Evolutionary conservation across 2,888 invertebrate species (phyloP).

Genomic region (Pseudoips prasinana): DNA sequence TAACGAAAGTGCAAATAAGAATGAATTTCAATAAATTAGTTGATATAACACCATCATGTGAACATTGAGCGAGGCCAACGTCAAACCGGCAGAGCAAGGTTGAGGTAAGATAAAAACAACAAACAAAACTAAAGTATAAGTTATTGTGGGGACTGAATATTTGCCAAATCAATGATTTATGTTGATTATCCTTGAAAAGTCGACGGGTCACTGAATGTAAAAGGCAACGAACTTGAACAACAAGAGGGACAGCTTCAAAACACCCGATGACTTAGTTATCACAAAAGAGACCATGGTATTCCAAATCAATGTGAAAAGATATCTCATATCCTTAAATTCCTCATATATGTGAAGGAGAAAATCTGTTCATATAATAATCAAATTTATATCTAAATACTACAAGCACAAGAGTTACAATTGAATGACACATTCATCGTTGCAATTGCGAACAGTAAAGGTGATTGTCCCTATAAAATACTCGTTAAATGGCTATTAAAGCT

Average conservation of each 20-base stretch:
- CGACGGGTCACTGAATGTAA: conserved; percentile 15
- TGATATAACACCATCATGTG: conserved; percentile 38
- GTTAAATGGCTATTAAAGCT: conserved; percentile 23
- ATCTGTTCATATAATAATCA: not conserved
- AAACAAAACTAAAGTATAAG: conserved; percentile 40
- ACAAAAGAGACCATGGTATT: too few relatives aligned
- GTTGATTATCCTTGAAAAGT: conserved; percentile 18
- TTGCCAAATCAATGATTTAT: conserved; percentile 31
- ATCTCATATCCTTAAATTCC: too few relatives aligned
- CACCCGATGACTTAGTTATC: not conserved
- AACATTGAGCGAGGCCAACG: conserved; percentile 54
- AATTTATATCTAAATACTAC: not conserved
- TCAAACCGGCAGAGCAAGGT: conserved; percentile 56
- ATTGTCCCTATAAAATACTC: conserved; percentile 27
- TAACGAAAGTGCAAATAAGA: conserved; percentile 23
- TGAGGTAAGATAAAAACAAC: conserved; percentile 61
- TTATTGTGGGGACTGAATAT: conserved; percentile 36
- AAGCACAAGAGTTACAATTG: not conserved
- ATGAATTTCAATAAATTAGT: conserved; percentile 14
- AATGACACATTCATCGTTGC: conserved; percentile 2
- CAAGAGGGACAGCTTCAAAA: conserved; percentile 4
- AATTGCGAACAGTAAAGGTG: conserved; percentile 12
- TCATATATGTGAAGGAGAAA: too few relatives aligned
- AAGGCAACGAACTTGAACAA: conserved; percentile 23
- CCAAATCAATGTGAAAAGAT: too few relatives aligned